Percentiles rank a stretch among this genome's conserved stretches.
Conservation (phyloP, 2,797 vertebrate genomes). For the Fringilla coelebs region DNA sequence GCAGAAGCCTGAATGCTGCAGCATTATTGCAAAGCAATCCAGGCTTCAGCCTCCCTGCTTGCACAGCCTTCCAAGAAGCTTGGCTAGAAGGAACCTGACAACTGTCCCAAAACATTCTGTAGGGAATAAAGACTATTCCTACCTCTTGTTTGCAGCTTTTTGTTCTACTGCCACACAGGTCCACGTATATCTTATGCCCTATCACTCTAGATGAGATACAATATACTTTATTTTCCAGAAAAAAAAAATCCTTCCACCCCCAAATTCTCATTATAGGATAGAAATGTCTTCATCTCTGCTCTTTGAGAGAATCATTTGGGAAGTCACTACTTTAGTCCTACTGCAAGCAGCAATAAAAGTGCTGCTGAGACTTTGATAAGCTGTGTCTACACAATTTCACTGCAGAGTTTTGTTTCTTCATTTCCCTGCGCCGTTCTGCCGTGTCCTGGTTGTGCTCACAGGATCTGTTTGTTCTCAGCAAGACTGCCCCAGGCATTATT, state of each 20-base stretch:
- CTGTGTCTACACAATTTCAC: neutral
- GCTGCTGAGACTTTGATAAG: constrained; percentile 12
- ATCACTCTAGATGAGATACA: neutral
- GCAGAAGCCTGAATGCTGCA: neutral
- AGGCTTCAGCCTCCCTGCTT: neutral
- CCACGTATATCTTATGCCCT: neutral
- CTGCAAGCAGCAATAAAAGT: neutral
- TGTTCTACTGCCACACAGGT: neutral
- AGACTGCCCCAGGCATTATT: neutral
- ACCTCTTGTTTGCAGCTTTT: neutral
- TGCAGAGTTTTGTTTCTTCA: neutral
- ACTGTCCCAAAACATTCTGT: neutral
- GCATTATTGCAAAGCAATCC: neutral
- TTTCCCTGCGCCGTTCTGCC: neutral
- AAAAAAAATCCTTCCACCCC: neutral
- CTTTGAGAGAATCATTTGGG: neutral
- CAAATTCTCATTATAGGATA: neutral
- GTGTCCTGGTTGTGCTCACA: neutral
- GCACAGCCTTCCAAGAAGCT: neutral
- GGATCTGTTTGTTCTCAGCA: neutral
- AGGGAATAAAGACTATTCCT: neutral
- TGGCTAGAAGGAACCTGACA: neutral
- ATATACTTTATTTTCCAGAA: neutral
- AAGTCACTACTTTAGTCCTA: neutral
- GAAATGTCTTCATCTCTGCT: neutral